Percentiles rank a stretch among this genome's conserved stretches.
These are phyloP conservation scores for Ladona fulva DNA, from an alignment of 1,140 invertebrate genomes.

Conservation along the genomic window DNA sequence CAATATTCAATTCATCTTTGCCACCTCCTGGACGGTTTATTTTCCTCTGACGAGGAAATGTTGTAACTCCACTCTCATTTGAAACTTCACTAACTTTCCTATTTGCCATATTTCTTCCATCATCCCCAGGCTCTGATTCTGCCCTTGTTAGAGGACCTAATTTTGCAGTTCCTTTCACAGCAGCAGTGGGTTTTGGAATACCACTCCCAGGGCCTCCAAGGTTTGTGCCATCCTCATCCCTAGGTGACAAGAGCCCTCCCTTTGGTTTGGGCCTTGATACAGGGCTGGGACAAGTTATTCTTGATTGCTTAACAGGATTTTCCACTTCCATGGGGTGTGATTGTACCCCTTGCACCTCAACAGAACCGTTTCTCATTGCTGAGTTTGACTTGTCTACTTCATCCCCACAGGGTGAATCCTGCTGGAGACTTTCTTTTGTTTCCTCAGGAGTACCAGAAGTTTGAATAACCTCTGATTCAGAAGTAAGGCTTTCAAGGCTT, in stretches of 20 bases:
- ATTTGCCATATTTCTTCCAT: background rate
- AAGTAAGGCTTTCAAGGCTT: background rate
- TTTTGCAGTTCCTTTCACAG: conserved; percentile 69
- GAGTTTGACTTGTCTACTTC: background rate
- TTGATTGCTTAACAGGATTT: background rate
- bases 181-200: conserved; percentile 81
- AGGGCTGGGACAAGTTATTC: background rate
- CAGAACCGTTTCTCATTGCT: background rate
- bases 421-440: background rate
- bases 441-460: background rate
- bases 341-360: background rate
- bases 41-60: conserved; percentile 22
- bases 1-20: conserved; percentile 45
- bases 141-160: background rate
- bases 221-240: background rate
- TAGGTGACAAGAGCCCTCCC: background rate
- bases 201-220: background rate
- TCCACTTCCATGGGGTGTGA: background rate
- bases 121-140: background rate
- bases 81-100: background rate
- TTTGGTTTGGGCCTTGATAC: background rate
- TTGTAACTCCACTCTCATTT: background rate
- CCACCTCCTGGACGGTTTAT: conserved; percentile 23
- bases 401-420: background rate
- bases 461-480: background rate